Evolutionary conservation across 2,113 vertebrate genomes (phyloP), one percentile per base, ranked within the genome.

Genomic region (Merops nubicus): DNA sequence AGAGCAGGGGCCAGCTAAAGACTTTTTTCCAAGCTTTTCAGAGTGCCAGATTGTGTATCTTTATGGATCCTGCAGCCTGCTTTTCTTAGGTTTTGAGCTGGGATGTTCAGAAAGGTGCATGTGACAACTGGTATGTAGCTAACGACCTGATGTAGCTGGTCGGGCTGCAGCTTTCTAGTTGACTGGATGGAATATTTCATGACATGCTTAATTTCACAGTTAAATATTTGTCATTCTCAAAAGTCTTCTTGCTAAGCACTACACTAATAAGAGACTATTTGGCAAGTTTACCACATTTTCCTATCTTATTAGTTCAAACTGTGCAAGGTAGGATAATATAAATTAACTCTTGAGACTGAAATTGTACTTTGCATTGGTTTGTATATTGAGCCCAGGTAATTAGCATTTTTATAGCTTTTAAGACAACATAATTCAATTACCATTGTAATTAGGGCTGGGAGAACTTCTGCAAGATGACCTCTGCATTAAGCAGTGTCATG

Each of bases 381-480:
- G 78, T 96, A 85, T 22, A 87, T 36, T 81, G 42, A 72, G 56
- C 77, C 88, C 56, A 80, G 38, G 74, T 82, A 91, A 97, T 97
- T 95, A 96, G 84, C 92, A 97, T 88, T 79, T 97, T 95, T 94
- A 97, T 95, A 96, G 94, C 84, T 89, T 89, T 94, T 94, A 95
- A 93, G 92, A 96, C 91, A 96, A 97, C 73, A 89, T 95, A 86
- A 96, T 93, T 97, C 83, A 97, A 84, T 85, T 97, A 96, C 94
- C 69, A 89, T 74, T 83, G 82, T 97, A 96, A 97, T 97, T 98
- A 97, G 79, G 67, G 81, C 95, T 98, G 94, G 96, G 97, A 94
- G 95, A 95, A 98, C 97, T 97, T 96, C 95, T 98, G 95, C 70
- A 95, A 62, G 86, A 89, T 94, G 91, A 90, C 90, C 97, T 95